A percentile compares a stretch with the other conserved stretches of the same genome.
Conservation (phyloP, 1,140 invertebrate species). For the Drosophila littoralis region DNA sequence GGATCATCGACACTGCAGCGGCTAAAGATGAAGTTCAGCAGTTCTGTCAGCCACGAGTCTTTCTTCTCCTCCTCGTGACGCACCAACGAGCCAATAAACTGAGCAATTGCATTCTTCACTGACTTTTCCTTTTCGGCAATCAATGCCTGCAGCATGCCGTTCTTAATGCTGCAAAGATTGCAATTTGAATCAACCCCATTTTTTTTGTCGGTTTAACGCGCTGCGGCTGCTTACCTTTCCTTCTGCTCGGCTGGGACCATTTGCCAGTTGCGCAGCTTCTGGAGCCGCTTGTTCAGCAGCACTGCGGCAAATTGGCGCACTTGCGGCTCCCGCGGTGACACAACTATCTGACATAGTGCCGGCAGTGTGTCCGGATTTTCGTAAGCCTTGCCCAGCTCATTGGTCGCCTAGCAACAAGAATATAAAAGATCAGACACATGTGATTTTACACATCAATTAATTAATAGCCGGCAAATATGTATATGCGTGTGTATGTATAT, state of each 20-base stretch:
- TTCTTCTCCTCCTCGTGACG: conserved; percentile 89
- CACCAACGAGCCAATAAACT: conserved; percentile 88
- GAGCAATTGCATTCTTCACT: conserved; percentile 88
- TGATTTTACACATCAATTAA: conserved; percentile 30
- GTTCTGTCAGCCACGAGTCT: conserved; percentile 87
- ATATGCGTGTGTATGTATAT: conserved; percentile 2
- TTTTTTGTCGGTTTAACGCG: not conserved
- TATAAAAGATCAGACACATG: conserved; percentile 14
- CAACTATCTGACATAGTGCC: conserved; percentile 86
- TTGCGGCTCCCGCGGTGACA: conserved; percentile 86
- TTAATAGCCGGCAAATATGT: conserved; percentile 23
- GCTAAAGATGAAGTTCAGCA: conserved; percentile 88
- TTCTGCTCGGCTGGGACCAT: conserved; percentile 85
- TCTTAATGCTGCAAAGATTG: conserved; percentile 85
- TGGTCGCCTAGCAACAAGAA: conserved; percentile 86
- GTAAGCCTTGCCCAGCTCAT: conserved; percentile 87
- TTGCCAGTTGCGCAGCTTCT: conserved; percentile 87
- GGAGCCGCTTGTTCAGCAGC: conserved; percentile 87
- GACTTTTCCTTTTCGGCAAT: conserved; percentile 87
- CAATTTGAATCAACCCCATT: not conserved
- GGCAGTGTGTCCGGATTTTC: conserved; percentile 87
- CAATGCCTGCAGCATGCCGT: conserved; percentile 86
- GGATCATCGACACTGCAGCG: conserved; percentile 64
- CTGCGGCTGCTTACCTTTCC: conserved; percentile 83
- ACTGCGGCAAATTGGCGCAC: conserved; percentile 89